Base-by-base conservation (phyloP, 2,797 vertebrate species). In the Clarias pachynema region DNA sequence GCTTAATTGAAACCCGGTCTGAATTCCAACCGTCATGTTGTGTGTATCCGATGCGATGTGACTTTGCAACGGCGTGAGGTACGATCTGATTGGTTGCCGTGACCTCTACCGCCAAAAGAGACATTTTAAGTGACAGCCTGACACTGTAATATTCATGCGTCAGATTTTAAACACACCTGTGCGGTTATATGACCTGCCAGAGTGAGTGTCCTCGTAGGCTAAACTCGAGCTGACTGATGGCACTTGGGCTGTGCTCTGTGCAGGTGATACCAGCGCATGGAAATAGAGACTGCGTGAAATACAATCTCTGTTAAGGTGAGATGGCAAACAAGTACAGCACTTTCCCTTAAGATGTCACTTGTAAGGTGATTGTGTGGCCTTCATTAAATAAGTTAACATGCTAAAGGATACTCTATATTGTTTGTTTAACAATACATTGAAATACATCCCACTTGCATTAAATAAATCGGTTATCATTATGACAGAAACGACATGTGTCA, bases 121-220 rank as follows among this genome's bases (percentile, higher is more conserved):
- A 26, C 77, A 62, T 62, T 77, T 34, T 62, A 79, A 81, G 53
- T 77, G 86, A 75, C 78, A 77, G 79, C 20, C 20, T 9, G 29
- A 78, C 66, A 74, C 86, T 84, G 40, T 66, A 79, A 84, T 86
- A 84, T 84, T 86, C 59, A 83, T 80, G 68, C 69, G 49, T 84
- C 72, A 77, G 79, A 87, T 84, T 84, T 70, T 74, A 81, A 87
- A 69, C 70, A 84, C 83, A 87, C 60, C 82, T 84, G 82, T 62
- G 82, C 29, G 57, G 82, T 65, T 68, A 74, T 59, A 53, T 81
- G 69, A 81, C 80, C 83, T 77, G 78, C 75, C 68, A 83, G 44
- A 80, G 57, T 4, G 31, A 69, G 72, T 80, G 18, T 83, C 26
- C 18, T 31, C 57, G 60, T 53, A 53, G 12, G 56, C 24, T 37